phyloP scores from a whole-genome alignment of 2,797 vertebrate species.

The Nyctalus aviator region DNA sequence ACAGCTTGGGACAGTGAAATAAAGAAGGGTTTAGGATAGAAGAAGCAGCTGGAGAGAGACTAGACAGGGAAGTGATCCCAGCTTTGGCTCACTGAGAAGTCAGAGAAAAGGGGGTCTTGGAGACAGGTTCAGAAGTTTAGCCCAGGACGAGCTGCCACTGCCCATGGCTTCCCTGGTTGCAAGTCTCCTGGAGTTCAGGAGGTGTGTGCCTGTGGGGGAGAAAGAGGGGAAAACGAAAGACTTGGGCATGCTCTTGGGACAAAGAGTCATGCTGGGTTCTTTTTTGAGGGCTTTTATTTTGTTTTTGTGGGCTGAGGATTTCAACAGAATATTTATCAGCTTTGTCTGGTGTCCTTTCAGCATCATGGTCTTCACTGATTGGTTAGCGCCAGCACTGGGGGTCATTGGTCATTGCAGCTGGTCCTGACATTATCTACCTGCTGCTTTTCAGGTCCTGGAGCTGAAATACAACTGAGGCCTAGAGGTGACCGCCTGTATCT shows the following conservation, averaged over 20 bases:
- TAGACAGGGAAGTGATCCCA: not conserved
- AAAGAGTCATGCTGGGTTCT: not conserved
- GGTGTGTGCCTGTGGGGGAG: not conserved
- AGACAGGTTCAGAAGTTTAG: not conserved
- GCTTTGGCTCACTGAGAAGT: not conserved
- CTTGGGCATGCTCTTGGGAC: not conserved
- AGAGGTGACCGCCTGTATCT: not conserved
- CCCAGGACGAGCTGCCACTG: not conserved
- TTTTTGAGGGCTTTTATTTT: not conserved
- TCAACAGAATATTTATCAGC: not conserved
- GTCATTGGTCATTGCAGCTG: not conserved
- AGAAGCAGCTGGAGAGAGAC: not conserved
- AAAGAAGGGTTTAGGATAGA: not conserved
- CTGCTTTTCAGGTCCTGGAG: not conserved
- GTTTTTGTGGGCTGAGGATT: not conserved
- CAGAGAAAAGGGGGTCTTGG: not conserved
- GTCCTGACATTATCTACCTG: not conserved
- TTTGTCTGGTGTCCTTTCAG: not conserved
- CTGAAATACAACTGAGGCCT: not conserved
- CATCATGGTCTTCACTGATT: not conserved
- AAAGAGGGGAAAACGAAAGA: not conserved
- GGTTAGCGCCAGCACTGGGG: not conserved
- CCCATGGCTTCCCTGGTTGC: not conserved
- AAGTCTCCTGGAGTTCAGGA: not conserved
- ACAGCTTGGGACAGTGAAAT: not conserved